Base-by-base conservation (phyloP, 2,113 vertebrate genomes). In the Vidua macroura region DNA sequence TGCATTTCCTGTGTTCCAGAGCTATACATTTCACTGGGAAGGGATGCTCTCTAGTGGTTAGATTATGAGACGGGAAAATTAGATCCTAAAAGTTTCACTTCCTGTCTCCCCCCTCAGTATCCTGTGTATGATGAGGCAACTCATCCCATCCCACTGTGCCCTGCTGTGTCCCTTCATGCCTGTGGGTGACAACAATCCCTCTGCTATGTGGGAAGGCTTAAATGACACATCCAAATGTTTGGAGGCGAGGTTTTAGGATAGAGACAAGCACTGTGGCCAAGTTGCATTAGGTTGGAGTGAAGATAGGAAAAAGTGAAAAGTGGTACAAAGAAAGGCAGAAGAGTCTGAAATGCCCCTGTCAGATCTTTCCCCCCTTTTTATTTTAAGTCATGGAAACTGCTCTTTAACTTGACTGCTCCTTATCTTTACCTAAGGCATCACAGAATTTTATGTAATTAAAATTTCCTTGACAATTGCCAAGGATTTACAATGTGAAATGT, bases 401-500 rank as follows among this genome's bases (percentile, higher is more conserved):
- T 83, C 55, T 86, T 89, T 80, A 86, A 89, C 87, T 93, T 90
- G 46, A 92, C 59, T 90, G 58, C 44, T 91, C 70, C 83, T 94
- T 94, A 96, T 92, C 92, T 94, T 93, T 91, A 91, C 68, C 93
- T 58, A 39, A 88, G 78, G 52, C 69, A 64, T 53, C 92, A 83
- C 41, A 66, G 74, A 87, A 86, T 93, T 95, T 83, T 90, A 95
- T 64, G 63, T 74, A 96, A 97, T 98, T 97, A 97, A 97, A 95
- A 95, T 97, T 97, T 97, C 91, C 85, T 91, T 96, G 96, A 97
- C 95, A 97, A 96, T 78, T 92, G 88, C 22, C 72, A 76, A 96
- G 94, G 96, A 98, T 98, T 98, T 98, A 98, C 95, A 97, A 97
- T 1, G 95, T 97, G 97, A 98, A 98, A 96, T 94, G 88, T 92